Conservation (phyloP, 2,888 invertebrate genomes). For the Clanis bilineata region DNA sequence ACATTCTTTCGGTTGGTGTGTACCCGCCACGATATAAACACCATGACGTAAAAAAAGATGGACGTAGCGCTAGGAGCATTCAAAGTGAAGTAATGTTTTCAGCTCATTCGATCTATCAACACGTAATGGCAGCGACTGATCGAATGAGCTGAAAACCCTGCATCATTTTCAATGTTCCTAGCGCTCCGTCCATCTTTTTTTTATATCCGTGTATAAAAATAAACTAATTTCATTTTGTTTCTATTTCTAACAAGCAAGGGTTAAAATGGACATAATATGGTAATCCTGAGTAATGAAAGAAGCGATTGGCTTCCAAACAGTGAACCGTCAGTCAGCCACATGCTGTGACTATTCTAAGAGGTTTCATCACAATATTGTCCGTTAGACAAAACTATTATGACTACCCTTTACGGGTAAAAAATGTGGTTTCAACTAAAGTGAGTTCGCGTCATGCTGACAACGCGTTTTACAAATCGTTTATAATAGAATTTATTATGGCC, state of each 20-base stretch:
- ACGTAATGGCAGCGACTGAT: no score
- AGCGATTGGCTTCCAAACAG: constrained; percentile 72
- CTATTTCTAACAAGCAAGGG: constrained; percentile 51
- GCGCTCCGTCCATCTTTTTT: no score
- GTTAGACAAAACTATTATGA: constrained; percentile 66
- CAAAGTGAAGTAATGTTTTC: no score
- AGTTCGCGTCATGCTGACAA: constrained; percentile 77
- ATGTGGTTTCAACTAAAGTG: constrained; percentile 52
- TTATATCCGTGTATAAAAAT: constrained; percentile 44
- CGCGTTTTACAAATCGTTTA: constrained; percentile 74
- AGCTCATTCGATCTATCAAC: no score
- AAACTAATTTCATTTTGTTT: constrained; percentile 48
- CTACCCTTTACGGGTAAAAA: constrained; percentile 53
- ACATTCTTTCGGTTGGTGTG: no score
- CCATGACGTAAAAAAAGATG: no score
- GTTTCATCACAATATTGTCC: constrained; percentile 70
- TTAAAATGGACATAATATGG: constrained; percentile 69
- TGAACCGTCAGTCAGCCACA: constrained; percentile 57
- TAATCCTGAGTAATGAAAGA: constrained; percentile 54
- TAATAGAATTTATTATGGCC: constrained; percentile 67
- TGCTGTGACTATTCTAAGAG: constrained; percentile 67
- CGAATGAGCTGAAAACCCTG: no score
- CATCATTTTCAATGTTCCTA: no score
- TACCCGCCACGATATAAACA: no score
- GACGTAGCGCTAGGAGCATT: no score